Conservation (phyloP, 2,888 invertebrate species). For the Balanococcus diminutus region DNA sequence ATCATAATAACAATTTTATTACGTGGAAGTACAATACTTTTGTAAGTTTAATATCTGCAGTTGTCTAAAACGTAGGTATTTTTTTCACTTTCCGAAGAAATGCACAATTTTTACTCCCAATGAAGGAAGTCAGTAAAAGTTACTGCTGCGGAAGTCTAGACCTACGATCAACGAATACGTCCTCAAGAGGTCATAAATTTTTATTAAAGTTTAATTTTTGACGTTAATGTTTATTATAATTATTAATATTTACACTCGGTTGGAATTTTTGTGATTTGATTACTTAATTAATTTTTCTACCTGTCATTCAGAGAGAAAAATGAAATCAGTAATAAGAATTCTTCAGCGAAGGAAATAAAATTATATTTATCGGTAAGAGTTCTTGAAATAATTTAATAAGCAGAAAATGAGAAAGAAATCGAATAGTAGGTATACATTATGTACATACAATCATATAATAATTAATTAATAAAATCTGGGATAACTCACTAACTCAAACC, state of each 20-base stretch:
- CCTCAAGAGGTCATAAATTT: neutral
- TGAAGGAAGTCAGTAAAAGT: neutral
- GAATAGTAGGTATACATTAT: neutral
- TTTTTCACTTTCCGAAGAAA: conserved; percentile 1
- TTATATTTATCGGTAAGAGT: neutral
- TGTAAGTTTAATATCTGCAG: neutral
- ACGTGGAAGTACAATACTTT: conserved; percentile 7
- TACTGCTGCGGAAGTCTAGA: conserved; percentile 9
- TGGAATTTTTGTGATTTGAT: neutral
- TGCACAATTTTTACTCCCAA: neutral
- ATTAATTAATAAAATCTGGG: too few relatives aligned
- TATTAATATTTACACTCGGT: neutral
- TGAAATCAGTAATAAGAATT: neutral
- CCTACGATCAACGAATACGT: neutral
- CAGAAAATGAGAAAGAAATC: neutral
- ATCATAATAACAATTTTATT: conserved; percentile 1
- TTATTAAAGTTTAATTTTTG: conserved; percentile 22
- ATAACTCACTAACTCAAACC: too few relatives aligned
- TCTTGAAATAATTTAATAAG: neutral
- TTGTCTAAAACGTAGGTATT: neutral
- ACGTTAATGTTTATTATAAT: neutral
- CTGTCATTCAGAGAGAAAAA: neutral
- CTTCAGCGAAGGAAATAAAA: neutral
- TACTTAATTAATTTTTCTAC: neutral
- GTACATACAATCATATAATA: too few relatives aligned